Base-by-base conservation (phyloP, 2,113 vertebrate species). In the Poecilia latipinna region DNA sequence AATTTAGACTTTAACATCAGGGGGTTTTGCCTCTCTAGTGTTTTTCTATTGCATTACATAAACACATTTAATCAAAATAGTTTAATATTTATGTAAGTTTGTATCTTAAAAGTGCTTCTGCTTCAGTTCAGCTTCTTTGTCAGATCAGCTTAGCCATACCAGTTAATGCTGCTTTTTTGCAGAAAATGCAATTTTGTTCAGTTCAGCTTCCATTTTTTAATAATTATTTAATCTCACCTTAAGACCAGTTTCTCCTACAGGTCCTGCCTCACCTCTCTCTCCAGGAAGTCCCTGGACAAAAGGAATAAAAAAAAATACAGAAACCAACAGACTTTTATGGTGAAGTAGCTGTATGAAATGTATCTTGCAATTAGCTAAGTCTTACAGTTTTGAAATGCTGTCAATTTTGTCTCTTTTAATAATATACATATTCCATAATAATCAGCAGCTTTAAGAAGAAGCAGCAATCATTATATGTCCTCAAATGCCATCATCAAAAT, bases 251-350 rank as follows among this genome's bases (percentile, higher is more conserved):
- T 86, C 80, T 77, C 94, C 94, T 42, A 77, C 79, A 62, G 77
- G 72, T 75, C 94, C 94, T 39, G 71, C 19, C 54, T 88, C 81
- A 4, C 94, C 94, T 44, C 31, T 84, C 15, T 80, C 80, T 68
- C 92, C 92, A 71, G 82, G 63, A 64, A 72, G 65, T 71, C 90
- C 93, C 93, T 94, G 70, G 51, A 78, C 8, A 65, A 19, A 76
- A 33, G 66, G 12, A 75, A 17, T 3, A 3, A 37, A 48, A 48
- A 48, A 0, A 48, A 17, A 48, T 48, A 48, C 5, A 17, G 17
- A 48, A 19, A 48, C 44, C 5, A 48, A 6, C 44, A 48, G 15
- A 48, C 17, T 48, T 57, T 57, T 57, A 24, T 57, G 24, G 51
- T 57, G 51, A 57, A 57, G 51, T 1, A 57, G 7, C 22, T 57